Conservation (phyloP, 2,113 vertebrate genomes). For the Australoheros scitulus region DNA sequence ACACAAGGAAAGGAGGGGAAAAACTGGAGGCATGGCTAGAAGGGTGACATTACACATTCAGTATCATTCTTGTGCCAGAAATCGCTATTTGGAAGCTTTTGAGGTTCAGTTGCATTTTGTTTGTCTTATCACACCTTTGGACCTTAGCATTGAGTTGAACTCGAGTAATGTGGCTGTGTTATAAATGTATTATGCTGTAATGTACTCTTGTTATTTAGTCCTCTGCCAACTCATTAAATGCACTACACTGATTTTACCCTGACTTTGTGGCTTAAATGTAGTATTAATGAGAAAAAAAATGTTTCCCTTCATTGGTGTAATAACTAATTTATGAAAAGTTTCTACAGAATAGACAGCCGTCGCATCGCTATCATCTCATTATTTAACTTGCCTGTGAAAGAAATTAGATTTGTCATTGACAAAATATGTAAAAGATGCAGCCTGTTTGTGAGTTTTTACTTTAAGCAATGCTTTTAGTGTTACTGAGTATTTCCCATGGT, state of each 20-base stretch:
- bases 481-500: conserved; percentile 11
- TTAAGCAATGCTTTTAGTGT: not conserved
- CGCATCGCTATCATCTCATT: not conserved
- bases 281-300: conserved; percentile 2
- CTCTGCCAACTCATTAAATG: not conserved
- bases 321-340: conserved; percentile 8
- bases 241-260: not conserved
- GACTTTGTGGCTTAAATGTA: not conserved
- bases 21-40: not conserved
- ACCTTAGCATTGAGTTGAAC: not conserved
- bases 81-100: not conserved
- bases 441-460: not conserved
- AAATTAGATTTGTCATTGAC: conserved; percentile 37
- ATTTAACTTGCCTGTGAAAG: not conserved
- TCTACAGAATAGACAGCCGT: not conserved
- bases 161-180: not conserved
- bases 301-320: not conserved
- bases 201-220: not conserved
- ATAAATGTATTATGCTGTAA: not conserved
- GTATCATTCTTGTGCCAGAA: not conserved
- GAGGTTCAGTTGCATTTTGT: not conserved
- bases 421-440: conserved; percentile 1
- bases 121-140: not conserved
- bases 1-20: not conserved
- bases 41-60: not conserved